A percentile compares a stretch with the other conserved stretches of the same genome.
These are phyloP conservation scores for Drosophila conformis DNA, from an alignment of 2,888 invertebrate species.

Conservation along the genomic window DNA sequence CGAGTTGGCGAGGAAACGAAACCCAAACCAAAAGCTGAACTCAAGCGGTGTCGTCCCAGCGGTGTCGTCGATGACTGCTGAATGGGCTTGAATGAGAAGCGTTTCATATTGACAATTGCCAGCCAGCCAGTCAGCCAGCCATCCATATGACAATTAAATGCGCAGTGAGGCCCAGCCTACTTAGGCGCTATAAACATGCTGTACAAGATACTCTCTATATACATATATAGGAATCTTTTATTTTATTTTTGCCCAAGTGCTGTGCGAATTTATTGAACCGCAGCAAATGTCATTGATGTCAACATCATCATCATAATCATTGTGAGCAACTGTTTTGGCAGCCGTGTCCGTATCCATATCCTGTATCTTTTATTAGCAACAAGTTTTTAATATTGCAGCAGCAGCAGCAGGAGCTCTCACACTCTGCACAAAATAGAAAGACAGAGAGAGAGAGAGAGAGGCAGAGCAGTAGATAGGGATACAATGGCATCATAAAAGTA, in stretches of 20 bases:
- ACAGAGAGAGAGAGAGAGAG: not conserved
- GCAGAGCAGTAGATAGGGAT: constrained; percentile 14
- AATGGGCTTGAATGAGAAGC: constrained; percentile 50
- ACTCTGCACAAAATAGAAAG: not conserved
- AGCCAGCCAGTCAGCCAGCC: constrained; percentile 36
- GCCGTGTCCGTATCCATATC: constrained; percentile 47
- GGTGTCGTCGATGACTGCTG: constrained; percentile 60
- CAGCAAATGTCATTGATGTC: constrained; percentile 80
- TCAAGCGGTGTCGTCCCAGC: constrained; percentile 31
- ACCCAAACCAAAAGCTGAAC: constrained; percentile 28
- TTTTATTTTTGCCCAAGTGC: constrained; percentile 40
- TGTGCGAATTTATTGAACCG: constrained; percentile 81
- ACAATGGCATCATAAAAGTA: constrained; percentile 63
- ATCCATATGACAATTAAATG: constrained; percentile 72
- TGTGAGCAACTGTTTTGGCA: constrained; percentile 40
- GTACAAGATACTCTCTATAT: not conserved
- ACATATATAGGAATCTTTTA: not conserved
- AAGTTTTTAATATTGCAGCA: constrained; percentile 75
- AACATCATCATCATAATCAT: constrained; percentile 49
- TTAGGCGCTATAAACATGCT: constrained; percentile 60
- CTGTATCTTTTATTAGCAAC: constrained; percentile 77
- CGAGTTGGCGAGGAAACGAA: constrained; percentile 7
- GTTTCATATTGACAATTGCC: constrained; percentile 63
- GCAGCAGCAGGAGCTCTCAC: constrained; percentile 56
- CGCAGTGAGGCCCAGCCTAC: constrained; percentile 68